Conservation (phyloP, 2,797 vertebrate genomes). For the Ciconia nigra region DNA sequence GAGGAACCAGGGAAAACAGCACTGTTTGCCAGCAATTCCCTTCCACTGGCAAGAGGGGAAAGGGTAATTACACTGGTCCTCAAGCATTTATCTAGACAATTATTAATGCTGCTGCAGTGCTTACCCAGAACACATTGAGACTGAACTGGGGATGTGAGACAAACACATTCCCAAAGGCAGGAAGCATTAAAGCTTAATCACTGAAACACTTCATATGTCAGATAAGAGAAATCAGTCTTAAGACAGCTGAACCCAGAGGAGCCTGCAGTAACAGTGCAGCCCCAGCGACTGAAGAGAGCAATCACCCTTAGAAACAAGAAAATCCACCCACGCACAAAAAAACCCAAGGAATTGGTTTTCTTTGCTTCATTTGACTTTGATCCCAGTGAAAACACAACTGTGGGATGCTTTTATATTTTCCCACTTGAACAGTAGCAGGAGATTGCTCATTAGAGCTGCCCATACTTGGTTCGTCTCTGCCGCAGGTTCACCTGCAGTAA, state of each 20-base stretch:
- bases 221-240: background rate
- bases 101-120: background rate
- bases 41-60: background rate
- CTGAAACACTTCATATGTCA: background rate
- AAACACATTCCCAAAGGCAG: background rate
- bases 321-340: accelerated
- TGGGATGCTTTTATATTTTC: background rate
- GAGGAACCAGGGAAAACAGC: background rate
- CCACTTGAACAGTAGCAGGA: background rate
- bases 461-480: accelerated
- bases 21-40: background rate
- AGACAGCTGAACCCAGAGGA: background rate
- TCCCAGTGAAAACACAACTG: accelerated
- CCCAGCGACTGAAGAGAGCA: accelerated
- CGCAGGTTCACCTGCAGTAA: background rate
- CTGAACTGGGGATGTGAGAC: background rate
- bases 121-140: background rate
- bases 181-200: background rate
- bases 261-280: background rate
- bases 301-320: background rate
- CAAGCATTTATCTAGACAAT: background rate
- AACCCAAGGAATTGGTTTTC: background rate
- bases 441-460: background rate
- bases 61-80: background rate
- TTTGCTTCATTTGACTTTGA: background rate